A percentile compares a stretch with the other conserved stretches of the same genome.
Evolutionary conservation across 2,113 vertebrate species (phyloP).

Genomic region (Indri indri): DNA sequence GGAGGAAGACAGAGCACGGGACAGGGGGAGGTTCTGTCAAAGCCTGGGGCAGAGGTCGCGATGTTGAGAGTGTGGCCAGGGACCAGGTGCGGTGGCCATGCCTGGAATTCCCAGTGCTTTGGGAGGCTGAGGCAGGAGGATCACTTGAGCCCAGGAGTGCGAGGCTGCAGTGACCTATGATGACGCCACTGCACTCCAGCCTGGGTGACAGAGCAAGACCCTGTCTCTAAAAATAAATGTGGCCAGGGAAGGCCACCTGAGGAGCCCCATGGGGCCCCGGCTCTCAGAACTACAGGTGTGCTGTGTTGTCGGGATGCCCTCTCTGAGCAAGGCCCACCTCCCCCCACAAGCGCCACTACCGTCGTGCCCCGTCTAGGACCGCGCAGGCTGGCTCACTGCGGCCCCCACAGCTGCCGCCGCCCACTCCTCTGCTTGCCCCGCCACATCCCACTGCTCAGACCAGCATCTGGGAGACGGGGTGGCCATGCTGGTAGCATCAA

Average conservation of each 20-base stretch:
- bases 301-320: background rate
- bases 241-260: background rate
- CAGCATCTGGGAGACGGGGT: too few species aligned
- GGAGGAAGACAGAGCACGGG: background rate
- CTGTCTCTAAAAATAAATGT: too few species aligned
- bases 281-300: background rate
- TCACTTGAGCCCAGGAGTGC: too few species aligned
- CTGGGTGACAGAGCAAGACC: too few species aligned
- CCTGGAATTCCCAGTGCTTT: too few species aligned
- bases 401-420: too few species aligned
- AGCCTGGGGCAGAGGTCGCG: background rate
- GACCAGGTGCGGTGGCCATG: too few species aligned
- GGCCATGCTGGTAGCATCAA: too few species aligned
- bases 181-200: too few species aligned
- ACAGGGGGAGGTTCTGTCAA: background rate
- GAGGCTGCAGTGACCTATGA: too few species aligned
- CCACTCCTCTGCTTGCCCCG: background rate
- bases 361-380: too few species aligned
- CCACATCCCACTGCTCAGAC: background rate
- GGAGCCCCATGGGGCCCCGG: fast-evolving
- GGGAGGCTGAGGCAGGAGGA: too few species aligned
- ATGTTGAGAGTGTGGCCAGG: background rate
- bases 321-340: background rate
- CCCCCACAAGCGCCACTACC: background rate
- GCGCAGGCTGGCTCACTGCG: background rate